Percentiles rank a stretch among this genome's conserved stretches.
Conservation (phyloP, 2,888 invertebrate genomes). For the Hartigia nigra region DNA sequence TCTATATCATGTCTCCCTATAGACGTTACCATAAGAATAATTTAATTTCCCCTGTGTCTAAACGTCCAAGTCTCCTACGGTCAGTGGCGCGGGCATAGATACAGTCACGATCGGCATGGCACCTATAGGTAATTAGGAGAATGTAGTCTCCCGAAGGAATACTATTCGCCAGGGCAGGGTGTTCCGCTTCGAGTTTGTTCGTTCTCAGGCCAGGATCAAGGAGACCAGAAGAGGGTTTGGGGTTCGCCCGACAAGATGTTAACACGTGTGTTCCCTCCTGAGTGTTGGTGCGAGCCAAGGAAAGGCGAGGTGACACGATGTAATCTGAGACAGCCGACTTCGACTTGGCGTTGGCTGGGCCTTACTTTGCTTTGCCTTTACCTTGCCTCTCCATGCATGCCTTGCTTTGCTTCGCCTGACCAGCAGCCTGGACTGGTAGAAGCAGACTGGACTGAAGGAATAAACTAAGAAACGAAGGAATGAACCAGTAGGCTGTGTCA, state of each 20-base stretch:
- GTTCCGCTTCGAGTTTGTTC: neutral
- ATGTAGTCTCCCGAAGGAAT: neutral
- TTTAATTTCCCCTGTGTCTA: neutral
- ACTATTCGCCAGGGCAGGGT: conserved; percentile 6
- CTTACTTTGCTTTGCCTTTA: conserved; percentile 1
- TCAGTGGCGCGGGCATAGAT: neutral
- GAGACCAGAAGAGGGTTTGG: conserved; percentile 20
- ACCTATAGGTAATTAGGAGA: neutral
- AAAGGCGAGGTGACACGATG: conserved; percentile 58
- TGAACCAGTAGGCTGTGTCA: neutral
- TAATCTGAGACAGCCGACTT: conserved; percentile 60
- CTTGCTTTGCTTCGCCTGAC: conserved; percentile 27
- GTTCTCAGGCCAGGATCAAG: conserved; percentile 12
- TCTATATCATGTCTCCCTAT: neutral
- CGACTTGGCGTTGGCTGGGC: conserved; percentile 16
- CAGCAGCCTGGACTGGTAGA: conserved; percentile 20
- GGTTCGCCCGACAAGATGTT: conserved; percentile 60
- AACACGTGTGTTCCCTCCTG: conserved; percentile 54
- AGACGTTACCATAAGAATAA: neutral
- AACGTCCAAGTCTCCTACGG: neutral
- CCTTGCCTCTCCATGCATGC: conserved; percentile 19
- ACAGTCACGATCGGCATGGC: neutral
- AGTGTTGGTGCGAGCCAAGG: conserved; percentile 41
- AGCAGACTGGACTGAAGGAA: neutral
- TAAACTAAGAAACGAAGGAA: neutral